Percentiles rank a stretch among this genome's conserved stretches.
Evolutionary conservation across 2,888 invertebrate species (phyloP).

Genomic region (Dendrolimus houi): DNA sequence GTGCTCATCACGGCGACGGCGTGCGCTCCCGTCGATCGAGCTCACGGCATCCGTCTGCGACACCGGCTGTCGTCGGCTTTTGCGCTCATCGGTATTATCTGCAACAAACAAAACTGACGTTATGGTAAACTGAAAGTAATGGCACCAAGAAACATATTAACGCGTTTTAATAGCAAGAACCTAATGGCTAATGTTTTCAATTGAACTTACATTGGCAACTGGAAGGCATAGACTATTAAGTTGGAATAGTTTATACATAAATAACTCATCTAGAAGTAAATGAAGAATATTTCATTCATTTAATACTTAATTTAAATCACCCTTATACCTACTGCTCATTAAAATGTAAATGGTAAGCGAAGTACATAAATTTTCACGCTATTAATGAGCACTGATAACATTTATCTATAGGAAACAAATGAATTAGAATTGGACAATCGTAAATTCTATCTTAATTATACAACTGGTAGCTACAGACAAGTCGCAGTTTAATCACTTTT

Average conservation of each 20-base stretch:
- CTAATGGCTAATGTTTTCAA: too few relatives aligned
- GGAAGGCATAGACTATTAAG: too few relatives aligned
- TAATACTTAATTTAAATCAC: too few relatives aligned
- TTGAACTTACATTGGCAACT: too few relatives aligned
- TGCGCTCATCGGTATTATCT: constrained; percentile 53
- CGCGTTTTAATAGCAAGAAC: too few relatives aligned
- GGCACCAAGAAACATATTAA: too few relatives aligned
- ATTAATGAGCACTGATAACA: constrained; percentile 15
- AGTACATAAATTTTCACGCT: constrained; percentile 17
- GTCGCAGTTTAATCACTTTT: not conserved
- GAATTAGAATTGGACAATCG: constrained; percentile 17
- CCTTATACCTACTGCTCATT: not conserved
- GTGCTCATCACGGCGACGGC: constrained; percentile 74
- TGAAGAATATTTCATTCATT: too few relatives aligned
- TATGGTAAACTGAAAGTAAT: too few relatives aligned
- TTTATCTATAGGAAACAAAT: constrained; percentile 20
- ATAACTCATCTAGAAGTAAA: too few relatives aligned
- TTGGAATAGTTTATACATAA: too few relatives aligned
- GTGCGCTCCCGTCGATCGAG: constrained; percentile 52
- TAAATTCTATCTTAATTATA: constrained; percentile 17
- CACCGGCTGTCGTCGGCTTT: constrained; percentile 26
- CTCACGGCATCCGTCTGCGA: constrained; percentile 62
- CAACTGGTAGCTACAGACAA: constrained; percentile 2
- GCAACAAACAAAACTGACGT: constrained; percentile 30
- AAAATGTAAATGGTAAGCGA: constrained; percentile 12